Evolutionary conservation across 2,797 vertebrate species (phyloP), one percentile per base, ranked within the genome.

Genomic region (Pteronotus mesoamericanus): DNA sequence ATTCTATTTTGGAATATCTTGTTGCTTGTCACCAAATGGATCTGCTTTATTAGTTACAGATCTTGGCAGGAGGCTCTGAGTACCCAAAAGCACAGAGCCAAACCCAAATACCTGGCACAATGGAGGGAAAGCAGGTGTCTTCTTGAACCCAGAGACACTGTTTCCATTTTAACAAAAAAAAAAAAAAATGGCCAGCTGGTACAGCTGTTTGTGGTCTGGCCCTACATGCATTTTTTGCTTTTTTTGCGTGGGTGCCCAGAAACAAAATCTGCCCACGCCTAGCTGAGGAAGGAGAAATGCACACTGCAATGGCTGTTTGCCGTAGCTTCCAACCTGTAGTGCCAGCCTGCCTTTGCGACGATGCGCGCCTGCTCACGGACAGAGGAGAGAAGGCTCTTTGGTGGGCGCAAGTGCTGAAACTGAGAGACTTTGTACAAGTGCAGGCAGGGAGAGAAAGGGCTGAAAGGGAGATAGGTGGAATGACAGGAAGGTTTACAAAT

Each of bases 71-170:
- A 96, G 72, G 51, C 55, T 96, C 83, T 97, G 96, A 97, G 97
- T 95, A 97, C 96, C 97, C 85, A 96, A 98, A 98, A 97, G 94
- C 95, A 97, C 94, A 97, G 96, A 95, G 90, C 96, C 97, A 98
- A 98, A 96, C 98, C 97, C 97, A 98, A 98, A 96, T 97, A 96
- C 94, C 97, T 97, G 97, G 95, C 94, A 93, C 96, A 93, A 95
- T 95, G 86, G 80, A 97, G 93, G 75, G 97, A 96, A 98, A 98
- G 96, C 98, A 98, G 98, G 98, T 98, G 95, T 98, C 97, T 98
- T 69, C 71, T 74, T 94, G 89, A 94, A 96, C 48, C 64, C 83
- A 72, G n/a, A 89, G 68, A 92, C 48, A 95, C 26, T 37, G 26
- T 92, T 80, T 94, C 72, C 79, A 80, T 86, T 97, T 93, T 90